Percentiles rank a stretch among this genome's conserved stretches.
Conservation (phyloP, 2,113 vertebrate genomes). For the Pachypanchax playfairii region DNA sequence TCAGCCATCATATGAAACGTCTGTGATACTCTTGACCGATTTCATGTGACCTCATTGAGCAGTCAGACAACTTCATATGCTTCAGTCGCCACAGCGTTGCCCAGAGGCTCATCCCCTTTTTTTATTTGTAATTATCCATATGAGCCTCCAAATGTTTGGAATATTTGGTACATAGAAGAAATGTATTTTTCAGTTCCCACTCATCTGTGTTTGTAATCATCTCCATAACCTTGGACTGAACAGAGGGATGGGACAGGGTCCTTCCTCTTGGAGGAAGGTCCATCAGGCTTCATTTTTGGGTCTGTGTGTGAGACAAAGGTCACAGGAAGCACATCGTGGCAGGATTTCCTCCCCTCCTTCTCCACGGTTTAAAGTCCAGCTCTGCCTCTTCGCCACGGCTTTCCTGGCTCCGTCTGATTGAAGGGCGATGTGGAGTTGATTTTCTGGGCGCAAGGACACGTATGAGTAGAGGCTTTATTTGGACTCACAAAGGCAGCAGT, state of each 20-base stretch:
- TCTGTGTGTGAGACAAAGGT: constrained; percentile 44
- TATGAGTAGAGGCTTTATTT: constrained; percentile 59
- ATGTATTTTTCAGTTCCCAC: too few relatives aligned
- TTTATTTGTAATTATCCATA: constrained; percentile 15
- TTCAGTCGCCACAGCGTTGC: constrained; percentile 52
- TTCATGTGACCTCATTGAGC: constrained; percentile 79
- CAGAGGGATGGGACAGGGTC: constrained; percentile 10
- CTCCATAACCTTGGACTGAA: not conserved
- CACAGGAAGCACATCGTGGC: constrained; percentile 62
- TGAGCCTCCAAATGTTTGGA: too few relatives aligned
- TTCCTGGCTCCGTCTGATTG: constrained; percentile 49
- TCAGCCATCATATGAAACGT: constrained; percentile 58
- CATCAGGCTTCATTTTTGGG: constrained; percentile 18
- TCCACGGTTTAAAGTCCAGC: constrained; percentile 34
- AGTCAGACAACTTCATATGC: constrained; percentile 66
- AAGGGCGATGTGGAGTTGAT: constrained; percentile 45
- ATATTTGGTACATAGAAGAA: too few relatives aligned
- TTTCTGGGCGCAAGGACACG: constrained; percentile 46
- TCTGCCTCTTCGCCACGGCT: constrained; percentile 23
- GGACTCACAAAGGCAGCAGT: constrained; percentile 62
- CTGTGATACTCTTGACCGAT: constrained; percentile 70
- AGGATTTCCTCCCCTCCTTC: constrained; percentile 70
- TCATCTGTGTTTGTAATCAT: too few relatives aligned
- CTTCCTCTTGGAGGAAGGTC: constrained; percentile 53
- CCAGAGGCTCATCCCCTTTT: constrained; percentile 43